Evolutionary conservation across 1,140 invertebrate genomes (phyloP).

Genomic region (Asbolus verrucosus): DNA sequence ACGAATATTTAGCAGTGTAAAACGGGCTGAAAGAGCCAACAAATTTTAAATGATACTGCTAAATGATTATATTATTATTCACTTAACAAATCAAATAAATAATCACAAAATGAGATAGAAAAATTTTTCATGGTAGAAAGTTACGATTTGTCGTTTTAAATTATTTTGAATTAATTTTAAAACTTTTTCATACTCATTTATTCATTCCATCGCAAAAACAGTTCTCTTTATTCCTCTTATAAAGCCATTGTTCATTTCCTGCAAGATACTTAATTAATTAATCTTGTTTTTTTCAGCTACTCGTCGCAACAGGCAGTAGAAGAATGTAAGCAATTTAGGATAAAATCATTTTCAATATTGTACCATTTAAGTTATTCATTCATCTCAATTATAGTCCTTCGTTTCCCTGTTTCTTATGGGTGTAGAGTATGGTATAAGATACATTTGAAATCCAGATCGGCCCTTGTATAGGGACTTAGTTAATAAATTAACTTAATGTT

Average conservation of each 20-base stretch:
- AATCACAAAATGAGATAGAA: too few species aligned
- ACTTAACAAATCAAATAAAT: too few species aligned
- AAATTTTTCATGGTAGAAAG: too few species aligned
- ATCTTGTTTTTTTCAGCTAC: conserved; percentile 55
- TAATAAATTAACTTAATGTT: conserved; percentile 12
- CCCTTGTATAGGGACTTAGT: conserved; percentile 16
- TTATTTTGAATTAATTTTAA: too few species aligned
- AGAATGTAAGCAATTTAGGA: conserved; percentile 46
- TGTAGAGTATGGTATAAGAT: conserved; percentile 16
- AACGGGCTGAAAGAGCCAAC: too few species aligned
- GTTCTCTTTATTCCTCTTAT: background rate
- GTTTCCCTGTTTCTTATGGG: conserved; percentile 1
- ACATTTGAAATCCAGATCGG: conserved; percentile 2
- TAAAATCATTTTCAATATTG: conserved; percentile 54
- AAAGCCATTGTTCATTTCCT: background rate
- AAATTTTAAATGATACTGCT: too few species aligned
- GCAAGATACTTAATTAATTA: conserved; percentile 21
- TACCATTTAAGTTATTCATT: conserved; percentile 51
- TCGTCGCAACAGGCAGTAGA: conserved; percentile 59
- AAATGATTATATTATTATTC: too few species aligned
- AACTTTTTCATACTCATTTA: background rate
- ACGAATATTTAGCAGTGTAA: too few species aligned
- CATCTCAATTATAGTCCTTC: conserved; percentile 38
- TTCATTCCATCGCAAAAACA: conserved; percentile 6
- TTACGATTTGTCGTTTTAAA: too few species aligned